phyloP scores from a whole-genome alignment of 2,888 invertebrate genomes.

The Tribolium freemani region DNA sequence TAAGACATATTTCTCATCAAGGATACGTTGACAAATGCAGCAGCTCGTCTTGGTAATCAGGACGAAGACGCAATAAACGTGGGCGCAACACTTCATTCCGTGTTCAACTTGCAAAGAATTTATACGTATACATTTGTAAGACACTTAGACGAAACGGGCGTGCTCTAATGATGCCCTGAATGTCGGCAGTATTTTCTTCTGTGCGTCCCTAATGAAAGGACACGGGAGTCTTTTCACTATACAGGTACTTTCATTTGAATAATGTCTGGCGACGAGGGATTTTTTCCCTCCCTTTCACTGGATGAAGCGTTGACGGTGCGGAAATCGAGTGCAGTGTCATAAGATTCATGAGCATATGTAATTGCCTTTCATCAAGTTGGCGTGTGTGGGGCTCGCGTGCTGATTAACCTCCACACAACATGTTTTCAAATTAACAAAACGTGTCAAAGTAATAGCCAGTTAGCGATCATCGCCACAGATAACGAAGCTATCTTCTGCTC shows the following conservation, averaged over 20 bases:
- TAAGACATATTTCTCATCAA: constrained; percentile 54
- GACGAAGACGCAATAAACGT: constrained; percentile 55
- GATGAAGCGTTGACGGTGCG: not conserved
- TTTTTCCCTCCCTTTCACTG: constrained; percentile 8
- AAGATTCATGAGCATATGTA: constrained; percentile 25
- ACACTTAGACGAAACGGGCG: constrained; percentile 58
- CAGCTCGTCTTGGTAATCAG: constrained; percentile 56
- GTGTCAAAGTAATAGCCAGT: constrained; percentile 36
- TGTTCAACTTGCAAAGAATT: constrained; percentile 59
- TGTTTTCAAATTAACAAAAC: constrained; percentile 45
- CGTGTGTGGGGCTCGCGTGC: constrained; percentile 41
- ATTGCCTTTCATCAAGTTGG: constrained; percentile 40
- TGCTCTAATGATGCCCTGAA: constrained; percentile 55
- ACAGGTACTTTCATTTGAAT: constrained; percentile 42
- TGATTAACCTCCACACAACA: constrained; percentile 30
- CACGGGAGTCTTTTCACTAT: constrained; percentile 39
- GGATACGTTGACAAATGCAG: constrained; percentile 58
- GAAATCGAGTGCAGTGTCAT: constrained; percentile 10
- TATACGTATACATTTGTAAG: constrained; percentile 60
- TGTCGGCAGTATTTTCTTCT: constrained; percentile 45
- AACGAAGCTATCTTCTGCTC: constrained; percentile 13
- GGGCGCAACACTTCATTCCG: constrained; percentile 58
- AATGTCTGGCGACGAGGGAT: constrained; percentile 13
- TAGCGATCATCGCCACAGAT: constrained; percentile 20
- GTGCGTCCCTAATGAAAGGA: constrained; percentile 42